Evolutionary conservation across 2,797 vertebrate species (phyloP), one percentile per base, ranked within the genome.

Genomic region (Poecilia wingei): DNA sequence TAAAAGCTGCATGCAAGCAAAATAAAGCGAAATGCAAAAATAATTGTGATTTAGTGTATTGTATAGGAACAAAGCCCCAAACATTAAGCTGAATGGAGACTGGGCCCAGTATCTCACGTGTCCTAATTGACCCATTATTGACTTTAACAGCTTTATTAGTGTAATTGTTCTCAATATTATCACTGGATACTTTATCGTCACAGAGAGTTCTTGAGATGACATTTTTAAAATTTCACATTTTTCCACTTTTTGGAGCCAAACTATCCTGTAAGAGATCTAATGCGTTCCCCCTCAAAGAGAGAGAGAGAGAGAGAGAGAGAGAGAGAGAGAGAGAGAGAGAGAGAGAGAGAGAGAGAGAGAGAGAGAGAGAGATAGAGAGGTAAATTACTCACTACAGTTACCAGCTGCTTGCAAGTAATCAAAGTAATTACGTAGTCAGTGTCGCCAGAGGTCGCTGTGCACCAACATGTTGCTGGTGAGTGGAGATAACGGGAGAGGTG

Each of bases 391-490:
- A 51, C 8, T 55, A n/a, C 9, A n/a, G 53, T 10, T 25, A 3
- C 51, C 51, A 53, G 51, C 22, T n/a, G 53, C 25, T 9, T 10
- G 53, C 22, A 55, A 10, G 9, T 14, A 20, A 1, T 36, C 33
- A 8, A 18, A 64, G 31, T 20, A 69, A n/a, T 68, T 74, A 69
- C 47, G 66, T 39, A 64, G 2, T 20, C n/a, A 6, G 75, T 6
- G 78, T 90, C 95, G 72, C 82, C 77, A 85, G 95, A 83, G 79
- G 95, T 74, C 95, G 92, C 89, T 4, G 87, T 77, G 7, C 85
- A 72, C 92, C 72, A 85, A 87, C 83, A 73, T 76, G 80, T 89
- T 45, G 74, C 79, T 18, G 85, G 2, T 33, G 82, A 6, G 77
- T 85, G 18, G 86, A 87, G 83, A 79, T 88, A 85, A 84, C 85